Conservation (phyloP, 1,140 invertebrate genomes). For the Neodiprion lecontei region DNA sequence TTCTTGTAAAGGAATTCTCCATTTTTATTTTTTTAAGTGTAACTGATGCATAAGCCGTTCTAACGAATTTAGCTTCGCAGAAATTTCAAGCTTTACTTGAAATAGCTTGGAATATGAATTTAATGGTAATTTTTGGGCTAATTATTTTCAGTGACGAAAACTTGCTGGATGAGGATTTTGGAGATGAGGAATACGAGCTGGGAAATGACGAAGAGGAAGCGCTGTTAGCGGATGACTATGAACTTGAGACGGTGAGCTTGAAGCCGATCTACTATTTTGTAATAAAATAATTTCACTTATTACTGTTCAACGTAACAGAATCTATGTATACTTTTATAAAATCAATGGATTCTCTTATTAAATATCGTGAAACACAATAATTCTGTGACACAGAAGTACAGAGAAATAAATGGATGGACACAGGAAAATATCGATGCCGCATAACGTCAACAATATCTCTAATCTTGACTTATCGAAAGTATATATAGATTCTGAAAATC, state of each 20-base stretch:
- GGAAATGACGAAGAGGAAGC: slow-evolving; percentile 62
- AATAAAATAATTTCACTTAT: not conserved
- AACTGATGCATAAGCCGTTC: not conserved
- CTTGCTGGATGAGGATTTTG: slow-evolving; percentile 58
- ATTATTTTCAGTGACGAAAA: slow-evolving; percentile 52
- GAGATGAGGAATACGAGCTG: slow-evolving; percentile 58
- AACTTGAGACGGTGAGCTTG: slow-evolving; percentile 57
- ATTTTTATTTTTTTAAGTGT: not conserved
- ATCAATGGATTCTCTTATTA: not conserved
- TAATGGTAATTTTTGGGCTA: not conserved
- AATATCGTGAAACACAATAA: too few species aligned
- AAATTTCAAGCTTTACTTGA: not conserved
- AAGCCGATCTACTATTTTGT: slow-evolving; percentile 12
- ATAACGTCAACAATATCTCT: not conserved
- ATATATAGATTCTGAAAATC: not conserved
- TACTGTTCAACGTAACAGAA: not conserved
- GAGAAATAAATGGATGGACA: too few species aligned
- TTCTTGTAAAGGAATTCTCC: not conserved
- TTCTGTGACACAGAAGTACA: too few species aligned
- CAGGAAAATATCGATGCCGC: too few species aligned
- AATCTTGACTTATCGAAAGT: not conserved
- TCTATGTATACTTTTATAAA: not conserved
- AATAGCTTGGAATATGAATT: not conserved
- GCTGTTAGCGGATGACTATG: slow-evolving; percentile 59
- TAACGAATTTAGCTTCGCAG: not conserved